Base-by-base conservation (phyloP, 2,113 vertebrate genomes). In the Noctilio leporinus region DNA sequence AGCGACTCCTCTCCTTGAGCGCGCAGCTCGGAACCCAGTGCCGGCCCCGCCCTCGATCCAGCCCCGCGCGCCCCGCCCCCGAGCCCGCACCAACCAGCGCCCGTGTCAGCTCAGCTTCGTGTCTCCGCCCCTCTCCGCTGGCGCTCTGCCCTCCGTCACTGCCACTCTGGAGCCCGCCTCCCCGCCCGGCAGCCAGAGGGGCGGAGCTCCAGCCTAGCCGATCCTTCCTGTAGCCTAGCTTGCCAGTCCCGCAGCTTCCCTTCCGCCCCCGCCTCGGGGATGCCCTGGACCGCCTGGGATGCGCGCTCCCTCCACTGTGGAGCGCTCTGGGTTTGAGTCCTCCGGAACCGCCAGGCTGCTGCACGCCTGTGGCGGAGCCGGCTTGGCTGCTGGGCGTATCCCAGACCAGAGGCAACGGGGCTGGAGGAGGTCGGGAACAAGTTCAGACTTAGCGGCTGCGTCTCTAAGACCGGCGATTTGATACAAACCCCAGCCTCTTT, bases 21-120 rank as follows among this genome's bases (percentile, higher is more conserved):
- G 53, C 20, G 33, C 91, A 28, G 88, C 91, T n/a, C 93, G 20
- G 85, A 33, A 53, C 84, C 88, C 5, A 2, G 53, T 69, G 20
- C 88, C 12, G 43, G 64, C 81, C n/a, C 94, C 89, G 92, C 95
- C 94, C 10, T 26, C 38, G 24, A 8, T 1, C 57, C 95, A 5
- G 76, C 95, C 93, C 96, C 70, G 1, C 4, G 59, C n/a, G 47
- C 38, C 91, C 93, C 95, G 89, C 95, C 95, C 88, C 84, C 92
- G 59, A 30, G 28, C 51, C 19, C 45, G 7, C 62, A 14, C 95
- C 97, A 96, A 97, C 77, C 96, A 55, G 86, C 73, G 17, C 22
- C 19, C 28, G 38, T 26, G 91, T 15, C 22, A n/a, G n/a, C n/a
- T n/a, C n/a, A n/a, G n/a, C n/a, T n/a, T n/a, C 28, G 38, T 26